Evolutionary conservation across 1,140 invertebrate genomes (phyloP), one percentile per base, ranked within the genome.

Genomic region (Mylabris phalerata): DNA sequence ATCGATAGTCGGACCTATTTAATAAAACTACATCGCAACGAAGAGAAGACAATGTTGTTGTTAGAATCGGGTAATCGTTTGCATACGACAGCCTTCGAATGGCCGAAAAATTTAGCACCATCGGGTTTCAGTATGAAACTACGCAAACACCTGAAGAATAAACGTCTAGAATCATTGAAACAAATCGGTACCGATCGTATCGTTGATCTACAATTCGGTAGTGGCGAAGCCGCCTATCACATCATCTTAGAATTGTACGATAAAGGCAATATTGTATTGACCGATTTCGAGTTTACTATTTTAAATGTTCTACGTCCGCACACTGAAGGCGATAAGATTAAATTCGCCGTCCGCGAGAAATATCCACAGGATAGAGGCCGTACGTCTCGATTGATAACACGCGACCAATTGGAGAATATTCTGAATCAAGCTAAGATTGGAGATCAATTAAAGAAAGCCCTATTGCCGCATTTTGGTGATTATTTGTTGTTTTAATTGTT

Each of bases 231-330:
- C 24, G 90, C 93, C 1, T 96, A 97, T 76, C 96, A 99, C 77
- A 78, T 99, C 9, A 93, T 99, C 62, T 71, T 99, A 50, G 98
- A 99, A 76, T 72, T 99, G 0, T 99, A 98, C 74, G 96, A 99
- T 78, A 82, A 91, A 52, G 98, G 98, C 57, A 99, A 99, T 75
- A 88, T 99, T 47, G 82, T 99, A 50, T 77, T 99, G 1, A 96
- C 95, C 19, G 97, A 99, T 79, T 78, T 84, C 75, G 84, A 96
- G 58, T 89, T 92, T 77, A 90, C 81, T 0, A 99, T 98, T 66
- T 78, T 99, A 0, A 95, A 97, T 79, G 87, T 99, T 41, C 74
- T 99, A 2, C 78, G 98, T 48, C 93, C 95, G 1, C 87, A 98
- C 67, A 92, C 89, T 9, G 94, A 97, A 75, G 92, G 90, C 43